Evolutionary conservation across 2,888 invertebrate genomes (phyloP).

Genomic region (Hydriomena furcata): DNA sequence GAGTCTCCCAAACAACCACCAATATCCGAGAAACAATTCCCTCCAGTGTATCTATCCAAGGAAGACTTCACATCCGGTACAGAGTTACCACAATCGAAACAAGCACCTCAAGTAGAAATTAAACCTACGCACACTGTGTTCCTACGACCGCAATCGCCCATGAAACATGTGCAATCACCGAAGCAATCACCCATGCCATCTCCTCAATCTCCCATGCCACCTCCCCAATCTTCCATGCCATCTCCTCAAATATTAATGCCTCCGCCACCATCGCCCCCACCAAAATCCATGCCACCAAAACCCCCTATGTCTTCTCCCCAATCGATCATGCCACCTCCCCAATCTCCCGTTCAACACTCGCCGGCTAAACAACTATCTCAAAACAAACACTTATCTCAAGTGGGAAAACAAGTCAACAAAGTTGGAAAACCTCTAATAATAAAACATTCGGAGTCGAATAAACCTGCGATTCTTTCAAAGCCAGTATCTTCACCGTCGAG

Average conservation of each 20-base stretch:
- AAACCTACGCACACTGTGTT: conserved; percentile 27
- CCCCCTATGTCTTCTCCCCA: conserved; percentile 25
- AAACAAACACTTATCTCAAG: conserved; percentile 13
- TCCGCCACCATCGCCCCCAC: too few species aligned
- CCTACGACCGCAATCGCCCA: conserved; percentile 25
- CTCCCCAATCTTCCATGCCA: conserved; percentile 35
- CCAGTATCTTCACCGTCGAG: conserved; percentile 9
- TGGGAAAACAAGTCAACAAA: conserved; percentile 8
- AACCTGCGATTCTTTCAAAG: conserved; percentile 23
- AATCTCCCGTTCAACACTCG: conserved; percentile 3
- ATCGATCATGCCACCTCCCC: conserved; percentile 49
- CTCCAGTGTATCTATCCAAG: conserved; percentile 12
- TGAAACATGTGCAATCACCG: conserved; percentile 12
- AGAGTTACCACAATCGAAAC: conserved; percentile 17
- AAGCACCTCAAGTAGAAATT: conserved; percentile 15
- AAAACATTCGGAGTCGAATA: conserved; percentile 25
- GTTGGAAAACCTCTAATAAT: conserved; percentile 18
- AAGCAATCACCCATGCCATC: conserved; percentile 9
- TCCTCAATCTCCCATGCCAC: conserved; percentile 50
- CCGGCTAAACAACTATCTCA: conserved; percentile 13
- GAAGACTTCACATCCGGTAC: conserved; percentile 19
- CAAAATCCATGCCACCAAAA: too few species aligned
- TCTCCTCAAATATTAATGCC: too few species aligned
- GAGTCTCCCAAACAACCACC: conserved; percentile 4
- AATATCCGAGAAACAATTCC: conserved; percentile 17